Base-by-base conservation (phyloP, 2,888 invertebrate species). In the Nycteola revayana region DNA sequence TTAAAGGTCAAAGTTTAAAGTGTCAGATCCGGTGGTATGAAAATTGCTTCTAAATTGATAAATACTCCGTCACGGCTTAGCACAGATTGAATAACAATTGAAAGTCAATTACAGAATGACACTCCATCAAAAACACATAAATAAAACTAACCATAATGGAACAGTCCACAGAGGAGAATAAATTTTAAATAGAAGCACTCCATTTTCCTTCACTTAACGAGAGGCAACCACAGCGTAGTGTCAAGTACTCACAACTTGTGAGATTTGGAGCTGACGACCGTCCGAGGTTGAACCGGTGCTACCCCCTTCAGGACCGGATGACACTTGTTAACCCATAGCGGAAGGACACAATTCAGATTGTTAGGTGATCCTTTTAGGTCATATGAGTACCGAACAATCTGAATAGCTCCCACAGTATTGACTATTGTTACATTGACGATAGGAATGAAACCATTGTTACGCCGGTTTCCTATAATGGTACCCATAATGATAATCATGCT, bases 131-230 rank as follows among this genome's bases (percentile, higher is more conserved):
- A 14, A 14, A 3, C 14, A 14, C 14, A 14, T 14, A n/a, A n/a
- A n/a, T n/a, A 14, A 14, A 14, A 75, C 80, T 64, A 54, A 82
- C 81, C 80, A 53, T 65, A 65, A 32, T 63, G 36, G 22, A 77
- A 46, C 11, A 76, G 54, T 49, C 73, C 77, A 38, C 62, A 65
- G 14, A 80, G 48, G 18, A 70, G 37, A 10, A 76, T 39, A 7
- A 72, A 29, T 39, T 45, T 46, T 31, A 61, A 42, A 29, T 26
- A 41, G 20, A 37, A 23, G 28, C 28, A 28, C 44, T 29, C 39
- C 57, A 57, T 60, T 40, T 26, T 10, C 3, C 22, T 9, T 23
- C 23, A 21, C 28, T 28, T 28, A 2, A 14, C 18, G 6, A 18
- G 4, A 18, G 31, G 28, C 25, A 48, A 47, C 36, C 42, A 42